phyloP scores from a whole-genome alignment of 2,888 invertebrate species.

The Halocaridina rubra region DNA sequence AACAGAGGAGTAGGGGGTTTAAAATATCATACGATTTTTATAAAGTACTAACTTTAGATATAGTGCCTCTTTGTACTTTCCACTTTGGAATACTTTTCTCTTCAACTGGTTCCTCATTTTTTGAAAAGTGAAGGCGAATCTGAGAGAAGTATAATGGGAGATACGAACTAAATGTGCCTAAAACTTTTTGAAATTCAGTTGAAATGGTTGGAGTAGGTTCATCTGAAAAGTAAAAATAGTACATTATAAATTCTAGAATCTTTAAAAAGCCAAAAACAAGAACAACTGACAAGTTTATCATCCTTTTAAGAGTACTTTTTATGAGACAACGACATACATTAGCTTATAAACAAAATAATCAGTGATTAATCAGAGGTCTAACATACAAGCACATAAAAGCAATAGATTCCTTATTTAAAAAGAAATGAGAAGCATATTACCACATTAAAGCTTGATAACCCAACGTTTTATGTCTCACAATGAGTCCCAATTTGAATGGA shows the following conservation, averaged over 20 bases:
- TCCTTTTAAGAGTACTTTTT: too few species aligned
- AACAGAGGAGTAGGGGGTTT: not conserved
- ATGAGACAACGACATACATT: too few species aligned
- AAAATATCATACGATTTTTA: too few species aligned
- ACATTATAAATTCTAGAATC: too few species aligned
- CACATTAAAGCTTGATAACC: too few species aligned
- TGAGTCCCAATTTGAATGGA: too few species aligned
- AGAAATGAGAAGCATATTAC: too few species aligned
- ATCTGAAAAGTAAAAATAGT: conserved; percentile 17
- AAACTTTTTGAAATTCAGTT: conserved; percentile 43
- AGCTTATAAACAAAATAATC: not conserved
- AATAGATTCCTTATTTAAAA: too few species aligned
- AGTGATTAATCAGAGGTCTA: not conserved
- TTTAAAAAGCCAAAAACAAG: too few species aligned
- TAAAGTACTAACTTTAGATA: conserved; percentile 45
- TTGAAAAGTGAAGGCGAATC: conserved; percentile 37
- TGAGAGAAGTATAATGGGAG: conserved; percentile 55
- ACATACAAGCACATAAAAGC: not conserved
- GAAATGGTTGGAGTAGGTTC: not conserved
- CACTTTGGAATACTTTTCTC: conserved; percentile 52
- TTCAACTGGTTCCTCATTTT: not conserved
- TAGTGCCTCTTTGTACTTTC: conserved; percentile 37
- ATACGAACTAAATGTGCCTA: conserved; percentile 49
- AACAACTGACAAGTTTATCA: too few species aligned
- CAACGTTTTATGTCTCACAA: too few species aligned